A percentile compares a stretch with the other conserved stretches of the same genome.
These are phyloP conservation scores for Archivesica marissinica DNA, from an alignment of 1,140 invertebrate genomes.

Conservation along the genomic window DNA sequence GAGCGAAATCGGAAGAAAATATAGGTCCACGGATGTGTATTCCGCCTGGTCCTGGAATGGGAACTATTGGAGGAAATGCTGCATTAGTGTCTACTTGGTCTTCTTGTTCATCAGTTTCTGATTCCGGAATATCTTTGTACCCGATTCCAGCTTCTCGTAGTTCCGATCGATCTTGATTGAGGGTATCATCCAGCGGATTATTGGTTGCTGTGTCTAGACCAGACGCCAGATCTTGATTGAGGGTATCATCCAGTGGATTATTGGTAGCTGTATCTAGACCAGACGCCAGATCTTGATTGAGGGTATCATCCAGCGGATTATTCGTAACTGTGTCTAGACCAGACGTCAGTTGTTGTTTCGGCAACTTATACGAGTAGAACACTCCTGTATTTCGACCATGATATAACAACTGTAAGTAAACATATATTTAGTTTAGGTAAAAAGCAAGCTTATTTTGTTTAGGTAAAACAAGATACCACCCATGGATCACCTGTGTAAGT, in stretches of 20 bases:
- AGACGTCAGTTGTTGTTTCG: constrained; percentile 18
- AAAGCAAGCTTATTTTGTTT: no score
- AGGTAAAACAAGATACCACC: neutral
- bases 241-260: no score
- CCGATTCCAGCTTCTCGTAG: constrained; percentile 8
- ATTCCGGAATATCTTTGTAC: neutral
- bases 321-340: neutral
- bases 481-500: no score
- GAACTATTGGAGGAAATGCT: constrained; percentile 17
- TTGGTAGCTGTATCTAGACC: neutral
- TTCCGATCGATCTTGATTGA: neutral
- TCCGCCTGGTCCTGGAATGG: neutral
- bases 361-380: constrained; percentile 75
- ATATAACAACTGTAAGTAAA: constrained; percentile 72
- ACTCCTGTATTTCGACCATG: constrained; percentile 77
- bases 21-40: constrained; percentile 22
- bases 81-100: neutral
- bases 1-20: constrained; percentile 43
- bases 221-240: constrained; percentile 11
- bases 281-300: constrained; percentile 11
- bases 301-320: no score
- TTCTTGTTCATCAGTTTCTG: neutral
- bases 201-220: neutral
- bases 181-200: no score
- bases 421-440: neutral